Evolutionary conservation across 1,140 invertebrate species (phyloP).

Genomic region (Ylistrum balloti): DNA sequence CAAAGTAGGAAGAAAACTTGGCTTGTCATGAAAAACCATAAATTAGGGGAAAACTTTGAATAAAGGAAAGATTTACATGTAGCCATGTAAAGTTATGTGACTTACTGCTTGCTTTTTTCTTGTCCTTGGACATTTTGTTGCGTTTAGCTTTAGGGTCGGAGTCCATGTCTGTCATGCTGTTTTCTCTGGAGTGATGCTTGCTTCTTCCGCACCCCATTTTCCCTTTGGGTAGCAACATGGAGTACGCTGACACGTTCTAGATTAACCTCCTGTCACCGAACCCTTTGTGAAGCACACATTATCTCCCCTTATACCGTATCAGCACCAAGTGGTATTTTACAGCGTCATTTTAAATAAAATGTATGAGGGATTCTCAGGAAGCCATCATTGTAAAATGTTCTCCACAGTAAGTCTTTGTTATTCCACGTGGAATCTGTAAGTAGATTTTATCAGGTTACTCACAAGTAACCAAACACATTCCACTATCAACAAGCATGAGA

Average conservation of each 20-base stretch:
- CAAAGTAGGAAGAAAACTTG: no score
- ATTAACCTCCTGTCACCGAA: neutral
- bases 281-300: neutral
- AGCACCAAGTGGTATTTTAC: neutral
- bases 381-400: neutral
- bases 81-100: no score
- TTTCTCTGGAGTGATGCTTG: conserved; percentile 21
- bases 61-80: no score
- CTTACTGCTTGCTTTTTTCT: conserved; percentile 27
- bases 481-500: no score
- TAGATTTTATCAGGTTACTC: neutral
- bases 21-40: no score
- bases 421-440: neutral
- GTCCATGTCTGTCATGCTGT: neutral
- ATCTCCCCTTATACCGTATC: neutral
- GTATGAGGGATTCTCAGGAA: neutral
- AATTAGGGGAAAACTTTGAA: no score
- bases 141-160: conserved; percentile 14
- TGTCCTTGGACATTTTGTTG: conserved; percentile 12
- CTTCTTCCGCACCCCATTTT: conserved; percentile 25
- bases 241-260: neutral
- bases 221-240: conserved; percentile 16
- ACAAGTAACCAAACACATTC: no score
- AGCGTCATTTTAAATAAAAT: neutral
- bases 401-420: neutral